Conservation (phyloP, 2,888 invertebrate species). For the Drosophila stalkeri region DNA sequence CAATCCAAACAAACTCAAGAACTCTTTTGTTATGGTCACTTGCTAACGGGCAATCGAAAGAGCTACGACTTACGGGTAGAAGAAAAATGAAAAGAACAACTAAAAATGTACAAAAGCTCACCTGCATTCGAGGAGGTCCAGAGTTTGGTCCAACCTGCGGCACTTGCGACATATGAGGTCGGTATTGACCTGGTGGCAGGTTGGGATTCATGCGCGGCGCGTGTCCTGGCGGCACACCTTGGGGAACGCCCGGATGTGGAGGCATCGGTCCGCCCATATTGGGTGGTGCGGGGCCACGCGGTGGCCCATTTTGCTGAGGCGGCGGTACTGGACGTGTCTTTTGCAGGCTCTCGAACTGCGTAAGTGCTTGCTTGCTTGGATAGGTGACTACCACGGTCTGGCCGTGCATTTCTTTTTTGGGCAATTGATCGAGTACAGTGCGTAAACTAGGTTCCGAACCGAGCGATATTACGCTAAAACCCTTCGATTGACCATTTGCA, state of each 20-base stretch:
- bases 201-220: slow-evolving; percentile 87
- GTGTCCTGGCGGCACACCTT: slow-evolving; percentile 86
- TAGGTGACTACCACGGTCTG: slow-evolving; percentile 97
- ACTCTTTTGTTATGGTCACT: slow-evolving; percentile 25
- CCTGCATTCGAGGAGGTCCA: slow-evolving; percentile 88
- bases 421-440: slow-evolving; percentile 95
- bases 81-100: slow-evolving; percentile 8
- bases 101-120: slow-evolving; percentile 53
- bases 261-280: slow-evolving; percentile 85
- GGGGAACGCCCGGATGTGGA: slow-evolving; percentile 85
- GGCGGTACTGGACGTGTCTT: slow-evolving; percentile 94
- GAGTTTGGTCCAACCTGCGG: slow-evolving; percentile 87
- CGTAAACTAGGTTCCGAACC: slow-evolving; percentile 96
- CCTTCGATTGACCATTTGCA: slow-evolving; percentile 99
- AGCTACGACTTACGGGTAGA: slow-evolving; percentile 34
- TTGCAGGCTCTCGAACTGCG: slow-evolving; percentile 96
- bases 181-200: slow-evolving; percentile 87
- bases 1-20: slow-evolving; percentile 36
- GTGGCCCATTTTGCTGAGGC: slow-evolving; percentile 86
- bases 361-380: slow-evolving; percentile 95
- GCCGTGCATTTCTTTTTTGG: slow-evolving; percentile 98
- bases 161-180: slow-evolving; percentile 87
- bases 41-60: slow-evolving; percentile 30
- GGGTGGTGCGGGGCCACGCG: slow-evolving; percentile 85
- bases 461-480: slow-evolving; percentile 97